A percentile compares a stretch with the other conserved stretches of the same genome.
These are phyloP conservation scores for Pristionchus japonicus DNA, from an alignment of 2,888 invertebrate species.

Conservation along the genomic window DNA sequence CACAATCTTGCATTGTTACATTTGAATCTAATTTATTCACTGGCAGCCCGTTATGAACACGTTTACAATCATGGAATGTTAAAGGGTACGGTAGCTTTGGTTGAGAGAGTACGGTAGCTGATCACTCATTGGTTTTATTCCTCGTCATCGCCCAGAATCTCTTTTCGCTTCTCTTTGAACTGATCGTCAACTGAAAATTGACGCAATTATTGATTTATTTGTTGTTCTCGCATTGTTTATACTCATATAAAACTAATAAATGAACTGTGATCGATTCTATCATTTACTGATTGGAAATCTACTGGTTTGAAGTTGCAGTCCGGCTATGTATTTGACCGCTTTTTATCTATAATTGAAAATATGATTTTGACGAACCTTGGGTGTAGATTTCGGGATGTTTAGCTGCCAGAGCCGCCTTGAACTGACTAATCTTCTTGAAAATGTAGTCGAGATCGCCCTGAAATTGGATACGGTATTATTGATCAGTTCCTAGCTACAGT, in stretches of 20 bases:
- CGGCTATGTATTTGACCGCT: not conserved
- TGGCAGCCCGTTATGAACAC: conserved; percentile 3
- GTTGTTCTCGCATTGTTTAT: not conserved
- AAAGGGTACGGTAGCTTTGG: not conserved
- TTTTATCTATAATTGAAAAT: not conserved
- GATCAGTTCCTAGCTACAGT: too few species aligned
- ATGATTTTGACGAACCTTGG: conserved; percentile 49
- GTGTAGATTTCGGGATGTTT: conserved; percentile 67
- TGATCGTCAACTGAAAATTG: conserved; percentile 37
- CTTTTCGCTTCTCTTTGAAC: conserved; percentile 39
- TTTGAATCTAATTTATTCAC: not conserved
- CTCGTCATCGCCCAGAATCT: conserved; percentile 40
- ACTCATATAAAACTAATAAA: not conserved
- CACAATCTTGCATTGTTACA: not conserved
- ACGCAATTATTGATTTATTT: not conserved
- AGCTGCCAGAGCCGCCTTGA: conserved; percentile 65
- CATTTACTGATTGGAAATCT: too few species aligned
- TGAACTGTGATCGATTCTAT: too few species aligned
- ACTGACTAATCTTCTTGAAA: conserved; percentile 87
- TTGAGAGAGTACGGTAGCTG: not conserved
- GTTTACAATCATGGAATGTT: conserved; percentile 6
- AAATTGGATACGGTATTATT: not conserved
- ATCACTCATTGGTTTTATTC: not conserved
- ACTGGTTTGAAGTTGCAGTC: not conserved
- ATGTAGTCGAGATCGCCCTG: conserved; percentile 92